Conservation (phyloP, 2,797 vertebrate species). For the Cossypha caffra region DNA sequence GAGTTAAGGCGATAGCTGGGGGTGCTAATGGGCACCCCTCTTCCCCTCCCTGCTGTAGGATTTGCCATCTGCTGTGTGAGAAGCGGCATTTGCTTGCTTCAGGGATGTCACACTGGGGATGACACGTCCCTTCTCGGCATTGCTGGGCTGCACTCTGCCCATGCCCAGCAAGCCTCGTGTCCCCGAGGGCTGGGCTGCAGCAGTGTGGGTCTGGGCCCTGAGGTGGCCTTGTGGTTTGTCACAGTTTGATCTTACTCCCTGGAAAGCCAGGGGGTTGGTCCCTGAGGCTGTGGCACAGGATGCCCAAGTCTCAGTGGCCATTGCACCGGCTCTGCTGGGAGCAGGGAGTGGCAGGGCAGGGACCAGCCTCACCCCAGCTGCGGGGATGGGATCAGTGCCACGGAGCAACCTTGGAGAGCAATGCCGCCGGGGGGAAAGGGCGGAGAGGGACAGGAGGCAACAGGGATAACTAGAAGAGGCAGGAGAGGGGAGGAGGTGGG, state of each 20-base stretch:
- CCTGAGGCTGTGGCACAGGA: rapidly evolving
- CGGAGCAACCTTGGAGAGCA: neutral
- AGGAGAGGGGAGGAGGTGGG: neutral
- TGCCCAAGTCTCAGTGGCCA: rapidly evolving
- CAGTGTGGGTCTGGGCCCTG: neutral
- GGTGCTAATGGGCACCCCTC: conserved; percentile 46
- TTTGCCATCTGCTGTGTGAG: conserved; percentile 51
- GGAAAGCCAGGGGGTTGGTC: neutral
- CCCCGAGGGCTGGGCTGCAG: neutral
- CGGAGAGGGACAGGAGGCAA: neutral
- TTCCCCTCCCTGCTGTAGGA: conserved; percentile 18
- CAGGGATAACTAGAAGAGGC: neutral
- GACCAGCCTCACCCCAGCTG: neutral
- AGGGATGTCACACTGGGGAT: neutral
- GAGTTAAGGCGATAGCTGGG: conserved; percentile 41
- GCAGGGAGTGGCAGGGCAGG: rapidly evolving
- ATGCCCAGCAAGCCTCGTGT: rapidly evolving
- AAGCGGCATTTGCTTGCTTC: conserved; percentile 27
- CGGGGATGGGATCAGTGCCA: neutral
- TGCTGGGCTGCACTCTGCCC: neutral
- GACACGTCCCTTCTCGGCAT: neutral
- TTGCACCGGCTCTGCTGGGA: neutral
- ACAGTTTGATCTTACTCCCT: neutral
- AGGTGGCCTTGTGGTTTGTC: neutral
- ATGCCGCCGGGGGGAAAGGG: neutral